Conservation (phyloP, 2,797 vertebrate species). For the Fringilla coelebs region DNA sequence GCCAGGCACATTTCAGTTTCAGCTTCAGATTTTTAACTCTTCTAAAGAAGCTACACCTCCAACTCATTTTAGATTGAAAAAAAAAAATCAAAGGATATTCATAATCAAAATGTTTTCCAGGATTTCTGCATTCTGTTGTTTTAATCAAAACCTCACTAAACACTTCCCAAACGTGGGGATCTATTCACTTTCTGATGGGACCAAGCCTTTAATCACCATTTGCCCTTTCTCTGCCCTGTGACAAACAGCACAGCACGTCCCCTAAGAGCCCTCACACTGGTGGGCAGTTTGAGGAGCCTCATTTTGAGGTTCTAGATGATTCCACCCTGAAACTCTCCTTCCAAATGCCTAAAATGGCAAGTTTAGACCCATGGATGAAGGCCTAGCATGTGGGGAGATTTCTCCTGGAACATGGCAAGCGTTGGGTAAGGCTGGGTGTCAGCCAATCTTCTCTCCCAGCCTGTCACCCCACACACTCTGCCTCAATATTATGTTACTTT, state of each 20-base stretch:
- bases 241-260: fast-evolving
- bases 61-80: background rate
- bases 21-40: background rate
- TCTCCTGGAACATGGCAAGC: background rate
- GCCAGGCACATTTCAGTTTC: background rate
- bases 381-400: background rate
- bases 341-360: background rate
- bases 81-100: background rate
- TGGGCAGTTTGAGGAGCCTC: background rate
- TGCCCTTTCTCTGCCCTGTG: background rate
- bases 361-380: background rate
- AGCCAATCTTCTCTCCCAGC: conserved; percentile 11
- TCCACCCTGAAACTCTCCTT: background rate
- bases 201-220: background rate
- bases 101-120: background rate
- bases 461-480: background rate
- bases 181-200: background rate
- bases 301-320: background rate
- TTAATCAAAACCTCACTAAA: background rate
- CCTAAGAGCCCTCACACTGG: background rate
- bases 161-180: background rate
- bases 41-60: background rate
- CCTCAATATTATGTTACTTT: conserved; percentile 6
- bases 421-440: background rate
- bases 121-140: background rate